A percentile compares a stretch with the other conserved stretches of the same genome.
phyloP scores from a whole-genome alignment of 2,797 vertebrate species.

The Acipenser transmontanus region DNA sequence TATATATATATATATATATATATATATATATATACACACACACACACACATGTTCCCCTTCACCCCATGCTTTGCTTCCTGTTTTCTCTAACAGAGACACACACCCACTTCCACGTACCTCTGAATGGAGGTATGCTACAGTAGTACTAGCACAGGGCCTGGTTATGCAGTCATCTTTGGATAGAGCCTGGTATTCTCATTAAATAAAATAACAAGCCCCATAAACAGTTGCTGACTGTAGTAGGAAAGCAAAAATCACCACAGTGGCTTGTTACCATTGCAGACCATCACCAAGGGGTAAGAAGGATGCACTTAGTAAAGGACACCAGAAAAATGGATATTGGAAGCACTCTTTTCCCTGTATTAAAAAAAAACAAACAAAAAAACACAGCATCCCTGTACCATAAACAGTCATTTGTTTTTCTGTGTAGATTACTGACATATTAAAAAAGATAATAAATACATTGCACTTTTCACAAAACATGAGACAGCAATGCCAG shows the following conservation, averaged over 20 bases:
- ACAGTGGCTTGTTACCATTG: no score
- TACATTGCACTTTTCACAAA: slow-evolving; percentile 1
- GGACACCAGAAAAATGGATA: not conserved
- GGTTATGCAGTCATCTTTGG: no score
- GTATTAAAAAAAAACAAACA: not conserved
- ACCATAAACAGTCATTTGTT: no score
- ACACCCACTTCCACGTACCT: not conserved
- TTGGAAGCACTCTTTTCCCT: not conserved
- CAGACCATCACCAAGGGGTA: no score
- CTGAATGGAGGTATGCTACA: no score
- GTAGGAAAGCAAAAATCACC: no score
- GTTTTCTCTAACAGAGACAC: not conserved
- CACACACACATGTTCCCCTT: no score
- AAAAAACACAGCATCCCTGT: not conserved
- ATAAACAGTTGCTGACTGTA: no score
- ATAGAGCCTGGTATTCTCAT: no score
- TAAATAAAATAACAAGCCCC: no score
- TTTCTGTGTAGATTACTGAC: no score
- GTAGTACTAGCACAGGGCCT: no score
- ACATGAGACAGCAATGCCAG: not conserved
- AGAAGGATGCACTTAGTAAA: not conserved
- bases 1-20: not conserved
- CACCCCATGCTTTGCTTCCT: slow-evolving; percentile 16
- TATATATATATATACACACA: slow-evolving; percentile 1
- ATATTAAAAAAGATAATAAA: not conserved